phyloP scores from a whole-genome alignment of 2,888 invertebrate species.

The Tenthredo mesomela region DNA sequence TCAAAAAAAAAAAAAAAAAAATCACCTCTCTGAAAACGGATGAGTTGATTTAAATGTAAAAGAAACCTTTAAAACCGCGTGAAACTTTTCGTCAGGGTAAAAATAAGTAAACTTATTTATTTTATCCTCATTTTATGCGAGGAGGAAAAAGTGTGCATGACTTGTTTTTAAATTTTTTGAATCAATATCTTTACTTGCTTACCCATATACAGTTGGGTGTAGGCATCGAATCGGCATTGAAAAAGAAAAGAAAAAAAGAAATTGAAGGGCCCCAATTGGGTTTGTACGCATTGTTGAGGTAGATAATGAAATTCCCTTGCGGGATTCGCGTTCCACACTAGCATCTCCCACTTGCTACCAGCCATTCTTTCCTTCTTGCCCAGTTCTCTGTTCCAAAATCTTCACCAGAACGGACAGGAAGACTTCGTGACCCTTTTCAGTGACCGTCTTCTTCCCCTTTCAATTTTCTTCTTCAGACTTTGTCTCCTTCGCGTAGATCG shows the following conservation, averaged over 20 bases:
- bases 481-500: not conserved
- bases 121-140: not conserved
- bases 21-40: not conserved
- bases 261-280: constrained; percentile 30
- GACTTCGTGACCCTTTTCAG: constrained; percentile 36
- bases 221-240: not conserved
- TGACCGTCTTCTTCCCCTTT: not conserved
- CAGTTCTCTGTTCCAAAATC: not conserved
- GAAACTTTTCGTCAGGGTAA: not conserved
- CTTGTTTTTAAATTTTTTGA: not conserved
- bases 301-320: constrained; percentile 47
- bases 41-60: constrained; percentile 10
- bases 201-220: not conserved
- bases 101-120: not conserved
- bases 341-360: not conserved
- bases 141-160: not conserved
- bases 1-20: not conserved
- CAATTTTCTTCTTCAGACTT: not conserved
- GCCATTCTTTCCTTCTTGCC: not conserved
- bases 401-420: not conserved
- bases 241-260: not conserved
- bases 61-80: not conserved
- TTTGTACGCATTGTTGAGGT: constrained; percentile 41
- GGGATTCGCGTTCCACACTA: constrained; percentile 38
- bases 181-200: not conserved